Base-by-base conservation (phyloP, 2,888 invertebrate species). In the Pristionchus arcanus region DNA sequence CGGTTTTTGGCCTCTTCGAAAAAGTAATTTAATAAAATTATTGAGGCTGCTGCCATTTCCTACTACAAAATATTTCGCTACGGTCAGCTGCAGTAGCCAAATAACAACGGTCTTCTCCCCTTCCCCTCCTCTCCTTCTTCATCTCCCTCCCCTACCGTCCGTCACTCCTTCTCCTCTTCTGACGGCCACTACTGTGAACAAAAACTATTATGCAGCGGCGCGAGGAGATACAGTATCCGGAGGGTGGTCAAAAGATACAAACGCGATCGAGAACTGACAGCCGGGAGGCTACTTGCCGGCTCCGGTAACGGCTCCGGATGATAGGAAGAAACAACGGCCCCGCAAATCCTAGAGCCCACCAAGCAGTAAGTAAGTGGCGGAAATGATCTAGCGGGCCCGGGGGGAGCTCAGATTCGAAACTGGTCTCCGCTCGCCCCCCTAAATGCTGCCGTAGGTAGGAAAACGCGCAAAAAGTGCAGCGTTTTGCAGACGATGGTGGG, bases 41-140 rank as follows among this genome's bases (percentile, higher is more conserved):
- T 25, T 68, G 31, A n/a, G n/a, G 13, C 31, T 13, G 15, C 68
- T 68, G 71, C 34, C n/a, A 71, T 71, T 34, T 71, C 28, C 34
- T 25, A 2, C 71, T 31, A 31, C 34, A 4, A 31, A 34, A 71
- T 34, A 71, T 71, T 5, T 7, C 63, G 55, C 55, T n/a, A n/a
- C 34, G 71, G 71, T 71, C 71, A 71, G 34, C 25, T 0, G 71
- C 71, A 77, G 25, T 15, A 77, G 77, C 37, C 77, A 77, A 77
- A 77, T 77, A 77, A 77, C 77, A 77, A 77, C 77, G 74, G 74
- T 74, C 74, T 74, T 74, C 74, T 21, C 21, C 9, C 55, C 42
- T 42, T 42, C 4, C 21, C 55, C 71, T 74, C 77, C 21, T 42
- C 77, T 42, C 25, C 42, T 42, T 77, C 42, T 77, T 42, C 42